A percentile compares a stretch with the other conserved stretches of the same genome.
Evolutionary conservation across 2,113 vertebrate species (phyloP).

Genomic region (Sphyrna mokarran): DNA sequence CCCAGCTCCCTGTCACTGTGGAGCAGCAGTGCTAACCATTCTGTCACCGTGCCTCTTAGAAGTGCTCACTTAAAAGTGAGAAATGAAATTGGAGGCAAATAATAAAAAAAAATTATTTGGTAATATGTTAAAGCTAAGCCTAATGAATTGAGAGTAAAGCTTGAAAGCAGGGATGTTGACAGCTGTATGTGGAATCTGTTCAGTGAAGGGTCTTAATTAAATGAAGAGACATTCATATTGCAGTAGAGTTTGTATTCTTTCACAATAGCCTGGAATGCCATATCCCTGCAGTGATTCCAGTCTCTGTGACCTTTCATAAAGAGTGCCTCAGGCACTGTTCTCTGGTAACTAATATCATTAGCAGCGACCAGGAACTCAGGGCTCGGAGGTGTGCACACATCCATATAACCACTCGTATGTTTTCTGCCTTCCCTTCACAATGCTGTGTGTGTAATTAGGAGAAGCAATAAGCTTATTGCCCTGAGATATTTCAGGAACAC

Average conservation of each 20-base stretch:
- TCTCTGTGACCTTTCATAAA: slow-evolving; percentile 52
- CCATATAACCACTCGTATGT: background rate
- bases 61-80: background rate
- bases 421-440: background rate
- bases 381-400: background rate
- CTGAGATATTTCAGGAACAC: background rate
- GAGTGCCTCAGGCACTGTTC: slow-evolving; percentile 52
- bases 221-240: background rate
- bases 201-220: background rate
- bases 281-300: background rate
- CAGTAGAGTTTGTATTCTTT: background rate
- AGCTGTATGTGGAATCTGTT: background rate
- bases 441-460: background rate
- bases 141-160: background rate
- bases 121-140: background rate
- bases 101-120: background rate
- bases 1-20: no score
- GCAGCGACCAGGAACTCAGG: slow-evolving; percentile 43
- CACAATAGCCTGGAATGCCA: background rate
- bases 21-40: no score
- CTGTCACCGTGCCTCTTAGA: no score
- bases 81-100: background rate
- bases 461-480: slow-evolving; percentile 2
- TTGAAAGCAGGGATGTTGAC: background rate
- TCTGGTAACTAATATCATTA: slow-evolving; percentile 51